phyloP scores from a whole-genome alignment of 2,888 invertebrate genomes.

The Trichogramma evanescens region DNA sequence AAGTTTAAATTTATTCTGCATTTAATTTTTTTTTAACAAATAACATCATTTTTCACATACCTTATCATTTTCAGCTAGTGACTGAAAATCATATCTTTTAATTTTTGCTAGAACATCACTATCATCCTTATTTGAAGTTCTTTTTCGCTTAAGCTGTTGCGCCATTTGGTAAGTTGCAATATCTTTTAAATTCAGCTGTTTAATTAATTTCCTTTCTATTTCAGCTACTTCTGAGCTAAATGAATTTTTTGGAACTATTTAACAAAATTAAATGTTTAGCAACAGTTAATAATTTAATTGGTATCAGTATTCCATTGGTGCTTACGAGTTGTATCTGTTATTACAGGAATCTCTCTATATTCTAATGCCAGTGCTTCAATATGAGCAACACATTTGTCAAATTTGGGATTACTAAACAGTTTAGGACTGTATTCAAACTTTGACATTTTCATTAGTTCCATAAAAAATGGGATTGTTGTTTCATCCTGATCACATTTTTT shows the following conservation, averaged over 20 bases:
- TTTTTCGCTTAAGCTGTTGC: background rate
- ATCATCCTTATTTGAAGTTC: background rate
- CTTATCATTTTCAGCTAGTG: background rate
- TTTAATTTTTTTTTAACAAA: background rate
- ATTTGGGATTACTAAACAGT: constrained; percentile 24
- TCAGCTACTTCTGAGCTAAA: background rate
- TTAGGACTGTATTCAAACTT: constrained; percentile 13
- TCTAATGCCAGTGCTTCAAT: constrained; percentile 28
- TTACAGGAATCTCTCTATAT: constrained; percentile 2
- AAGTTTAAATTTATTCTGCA: background rate
- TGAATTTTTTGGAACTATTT: background rate
- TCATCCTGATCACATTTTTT: constrained; percentile 12
- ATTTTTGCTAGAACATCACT: background rate
- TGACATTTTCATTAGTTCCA: constrained; percentile 17
- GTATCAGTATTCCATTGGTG: background rate
- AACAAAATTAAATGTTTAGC: background rate
- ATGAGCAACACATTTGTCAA: constrained; percentile 22
- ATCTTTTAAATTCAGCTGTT: background rate
- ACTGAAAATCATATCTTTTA: constrained; percentile 2
- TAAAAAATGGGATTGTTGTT: constrained; percentile 16
- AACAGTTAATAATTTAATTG: background rate
- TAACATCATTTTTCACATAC: constrained; percentile 2
- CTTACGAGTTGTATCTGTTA: constrained; percentile 15
- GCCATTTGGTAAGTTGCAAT: background rate
- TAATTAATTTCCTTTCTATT: background rate